Evolutionary conservation across 2,113 vertebrate genomes (phyloP).

Genomic region (Psophia crepitans): DNA sequence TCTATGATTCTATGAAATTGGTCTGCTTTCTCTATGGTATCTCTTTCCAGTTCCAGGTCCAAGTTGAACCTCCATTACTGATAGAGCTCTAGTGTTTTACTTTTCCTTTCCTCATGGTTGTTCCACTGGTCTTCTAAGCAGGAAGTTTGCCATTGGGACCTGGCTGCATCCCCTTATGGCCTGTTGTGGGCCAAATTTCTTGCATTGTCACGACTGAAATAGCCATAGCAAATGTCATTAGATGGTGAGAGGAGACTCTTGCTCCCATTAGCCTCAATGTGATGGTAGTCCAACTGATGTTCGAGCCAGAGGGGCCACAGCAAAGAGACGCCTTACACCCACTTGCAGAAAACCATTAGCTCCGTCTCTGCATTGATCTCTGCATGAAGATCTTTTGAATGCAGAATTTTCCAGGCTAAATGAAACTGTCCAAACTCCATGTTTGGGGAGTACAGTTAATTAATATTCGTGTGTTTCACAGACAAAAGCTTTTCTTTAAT

Average conservation of each 20-base stretch:
- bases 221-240: background rate
- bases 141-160: background rate
- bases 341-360: rapidly evolving
- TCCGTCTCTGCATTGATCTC: background rate
- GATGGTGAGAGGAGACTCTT: background rate
- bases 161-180: background rate
- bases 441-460: background rate
- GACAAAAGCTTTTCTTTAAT: background rate
- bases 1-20: too few species aligned
- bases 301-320: background rate
- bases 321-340: background rate
- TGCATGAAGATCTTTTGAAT: background rate
- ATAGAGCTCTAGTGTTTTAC: background rate
- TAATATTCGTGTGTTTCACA: background rate
- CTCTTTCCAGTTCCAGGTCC: background rate
- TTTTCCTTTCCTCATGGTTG: background rate
- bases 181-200: background rate
- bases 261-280: background rate
- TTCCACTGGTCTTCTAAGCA: background rate
- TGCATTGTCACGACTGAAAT: background rate
- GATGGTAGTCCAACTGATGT: background rate
- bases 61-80: background rate
- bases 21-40: background rate
- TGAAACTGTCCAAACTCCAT: background rate
- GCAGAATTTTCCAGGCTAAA: background rate